phyloP scores from a whole-genome alignment of 2,888 invertebrate species.

The Dasysyrphus albostriatus region DNA sequence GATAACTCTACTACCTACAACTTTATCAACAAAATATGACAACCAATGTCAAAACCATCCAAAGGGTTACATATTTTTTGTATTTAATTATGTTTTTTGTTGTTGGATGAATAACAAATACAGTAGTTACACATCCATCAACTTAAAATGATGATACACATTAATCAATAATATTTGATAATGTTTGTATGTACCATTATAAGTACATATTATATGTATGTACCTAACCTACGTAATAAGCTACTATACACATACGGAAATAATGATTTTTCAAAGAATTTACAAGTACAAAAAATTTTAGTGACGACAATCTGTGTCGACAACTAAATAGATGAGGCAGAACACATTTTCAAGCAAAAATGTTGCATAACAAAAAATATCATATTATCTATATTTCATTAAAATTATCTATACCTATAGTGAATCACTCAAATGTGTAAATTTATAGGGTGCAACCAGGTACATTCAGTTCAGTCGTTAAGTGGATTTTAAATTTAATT shows the following conservation, averaged over 20 bases:
- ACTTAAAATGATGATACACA: constrained; percentile 12
- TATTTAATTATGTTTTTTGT: not conserved
- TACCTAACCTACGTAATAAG: not conserved
- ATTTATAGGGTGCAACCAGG: not conserved
- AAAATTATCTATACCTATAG: not conserved
- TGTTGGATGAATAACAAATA: not conserved
- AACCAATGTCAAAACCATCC: constrained; percentile 23
- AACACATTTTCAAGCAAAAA: not conserved
- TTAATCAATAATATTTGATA: constrained; percentile 18
- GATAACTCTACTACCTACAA: not conserved
- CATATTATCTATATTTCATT: not conserved
- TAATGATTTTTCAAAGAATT: not conserved
- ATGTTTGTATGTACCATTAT: not conserved
- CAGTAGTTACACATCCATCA: not conserved
- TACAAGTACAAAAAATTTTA: not conserved
- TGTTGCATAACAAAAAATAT: constrained; percentile 42
- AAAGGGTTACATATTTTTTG: not conserved
- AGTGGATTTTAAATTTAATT: too few species aligned
- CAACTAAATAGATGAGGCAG: constrained; percentile 17
- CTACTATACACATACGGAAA: not conserved
- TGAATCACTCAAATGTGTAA: not conserved
- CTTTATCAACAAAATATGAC: constrained; percentile 21
- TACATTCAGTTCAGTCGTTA: not conserved
- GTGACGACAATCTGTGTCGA: not conserved
- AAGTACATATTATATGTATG: too few species aligned